A percentile compares a stretch with the other conserved stretches of the same genome.
These are phyloP conservation scores for Aleadryas rufinucha DNA, from an alignment of 2,113 vertebrate species.

Conservation along the genomic window DNA sequence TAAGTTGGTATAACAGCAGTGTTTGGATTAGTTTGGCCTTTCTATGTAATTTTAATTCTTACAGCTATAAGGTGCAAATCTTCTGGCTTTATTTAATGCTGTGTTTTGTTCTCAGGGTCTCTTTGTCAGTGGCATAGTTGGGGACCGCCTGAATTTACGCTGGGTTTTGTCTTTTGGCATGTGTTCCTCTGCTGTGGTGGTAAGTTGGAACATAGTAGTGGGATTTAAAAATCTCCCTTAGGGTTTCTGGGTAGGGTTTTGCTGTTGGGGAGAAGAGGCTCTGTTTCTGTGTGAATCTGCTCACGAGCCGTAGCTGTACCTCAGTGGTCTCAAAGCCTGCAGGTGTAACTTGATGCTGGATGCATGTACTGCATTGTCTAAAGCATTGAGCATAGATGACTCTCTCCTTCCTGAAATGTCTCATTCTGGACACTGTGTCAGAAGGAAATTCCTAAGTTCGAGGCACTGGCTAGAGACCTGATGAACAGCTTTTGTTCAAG, in stretches of 20 bases:
- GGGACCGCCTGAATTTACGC: conserved; percentile 90
- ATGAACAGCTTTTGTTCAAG: neutral
- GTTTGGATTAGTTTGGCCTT: neutral
- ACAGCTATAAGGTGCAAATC: neutral
- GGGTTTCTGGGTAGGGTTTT: neutral
- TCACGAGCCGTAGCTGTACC: neutral
- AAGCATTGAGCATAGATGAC: neutral
- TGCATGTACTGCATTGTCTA: neutral
- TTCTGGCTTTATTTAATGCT: neutral
- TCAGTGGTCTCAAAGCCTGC: neutral
- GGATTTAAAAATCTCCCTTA: neutral
- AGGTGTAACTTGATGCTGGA: neutral
- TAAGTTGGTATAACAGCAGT: neutral
- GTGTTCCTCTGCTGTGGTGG: conserved; percentile 92
- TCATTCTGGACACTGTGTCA: neutral
- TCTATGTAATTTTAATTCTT: neutral
- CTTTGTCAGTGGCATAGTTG: conserved; percentile 89
- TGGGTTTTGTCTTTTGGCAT: conserved; percentile 91
- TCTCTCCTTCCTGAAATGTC: neutral
- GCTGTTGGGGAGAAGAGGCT: neutral
- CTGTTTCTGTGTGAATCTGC: neutral
- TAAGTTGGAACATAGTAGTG: conserved; percentile 60
- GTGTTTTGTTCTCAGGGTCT: conserved; percentile 79
- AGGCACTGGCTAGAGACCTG: neutral
- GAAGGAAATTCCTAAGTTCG: neutral